These are phyloP conservation scores for Aporrectodea caliginosa DNA, from an alignment of 1,140 invertebrate species.

Conservation along the genomic window DNA sequence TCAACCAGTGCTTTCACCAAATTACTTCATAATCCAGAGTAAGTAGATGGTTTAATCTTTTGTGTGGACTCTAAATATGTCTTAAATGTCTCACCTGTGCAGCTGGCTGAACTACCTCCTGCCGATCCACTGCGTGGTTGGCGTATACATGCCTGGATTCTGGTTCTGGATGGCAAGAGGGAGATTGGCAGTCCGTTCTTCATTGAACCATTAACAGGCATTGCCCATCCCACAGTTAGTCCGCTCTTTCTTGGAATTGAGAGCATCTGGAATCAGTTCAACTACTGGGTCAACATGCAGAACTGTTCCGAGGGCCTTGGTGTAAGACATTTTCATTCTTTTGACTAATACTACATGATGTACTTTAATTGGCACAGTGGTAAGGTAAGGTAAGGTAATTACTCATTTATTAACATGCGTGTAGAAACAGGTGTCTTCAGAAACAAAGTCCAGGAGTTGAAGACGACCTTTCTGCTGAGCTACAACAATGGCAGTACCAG, in stretches of 20 bases:
- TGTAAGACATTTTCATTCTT: slow-evolving; percentile 35
- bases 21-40: not conserved
- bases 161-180: slow-evolving; percentile 63
- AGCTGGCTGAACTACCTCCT: slow-evolving; percentile 64
- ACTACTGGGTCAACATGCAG: slow-evolving; percentile 80
- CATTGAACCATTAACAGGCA: slow-evolving; percentile 76
- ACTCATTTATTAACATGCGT: too few relatives aligned
- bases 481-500: too few relatives aligned
- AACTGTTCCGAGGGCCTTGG: slow-evolving; percentile 56
- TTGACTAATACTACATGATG: too few relatives aligned
- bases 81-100: slow-evolving; percentile 32
- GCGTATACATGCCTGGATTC: slow-evolving; percentile 79
- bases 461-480: too few relatives aligned
- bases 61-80: not conserved
- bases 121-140: slow-evolving; percentile 69
- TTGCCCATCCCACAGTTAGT: slow-evolving; percentile 60
- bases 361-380: too few relatives aligned
- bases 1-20: too few relatives aligned
- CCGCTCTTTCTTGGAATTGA: slow-evolving; percentile 72
- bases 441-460: too few relatives aligned
- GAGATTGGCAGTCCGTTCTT: slow-evolving; percentile 68
- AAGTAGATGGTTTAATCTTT: not conserved
- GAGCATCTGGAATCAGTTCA: slow-evolving; percentile 77
- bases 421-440: too few relatives aligned
- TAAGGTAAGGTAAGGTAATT: too few relatives aligned